Percentiles rank a stretch among this genome's conserved stretches.
Evolutionary conservation across 1,140 invertebrate genomes (phyloP).

Genomic region (Acromyrmex echinatior): DNA sequence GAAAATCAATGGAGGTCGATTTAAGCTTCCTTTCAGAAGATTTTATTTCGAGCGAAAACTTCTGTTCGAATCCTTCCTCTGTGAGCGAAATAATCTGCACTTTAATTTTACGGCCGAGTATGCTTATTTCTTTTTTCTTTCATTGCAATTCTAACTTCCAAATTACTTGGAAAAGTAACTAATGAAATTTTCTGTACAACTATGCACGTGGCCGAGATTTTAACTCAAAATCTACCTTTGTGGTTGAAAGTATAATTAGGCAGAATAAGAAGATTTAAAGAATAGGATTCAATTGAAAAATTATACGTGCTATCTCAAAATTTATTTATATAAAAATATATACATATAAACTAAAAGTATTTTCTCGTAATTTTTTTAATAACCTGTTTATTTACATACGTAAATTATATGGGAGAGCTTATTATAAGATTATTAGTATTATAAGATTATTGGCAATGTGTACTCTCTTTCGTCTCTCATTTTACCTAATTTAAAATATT

Average conservation of each 20-base stretch:
- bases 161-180: constrained; percentile 37
- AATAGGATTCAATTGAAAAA: background rate
- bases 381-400: background rate
- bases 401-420: background rate
- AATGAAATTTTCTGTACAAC: constrained; percentile 41
- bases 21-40: constrained; percentile 12
- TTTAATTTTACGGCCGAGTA: constrained; percentile 6
- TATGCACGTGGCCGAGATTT: constrained; percentile 1
- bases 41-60: constrained; percentile 39
- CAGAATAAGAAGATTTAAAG: constrained; percentile 9
- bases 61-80: constrained; percentile 11
- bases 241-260: background rate
- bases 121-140: constrained; percentile 15
- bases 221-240: constrained; percentile 17
- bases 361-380: background rate
- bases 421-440: background rate
- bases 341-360: background rate
- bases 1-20: constrained; percentile 37
- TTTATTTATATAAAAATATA: background rate
- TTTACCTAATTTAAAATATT: background rate
- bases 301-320: background rate
- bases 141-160: constrained; percentile 12
- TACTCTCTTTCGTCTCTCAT: background rate
- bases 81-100: constrained; percentile 1
- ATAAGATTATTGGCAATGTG: background rate